phyloP scores from a whole-genome alignment of 1,140 invertebrate species.

The Euwallacea similis region DNA sequence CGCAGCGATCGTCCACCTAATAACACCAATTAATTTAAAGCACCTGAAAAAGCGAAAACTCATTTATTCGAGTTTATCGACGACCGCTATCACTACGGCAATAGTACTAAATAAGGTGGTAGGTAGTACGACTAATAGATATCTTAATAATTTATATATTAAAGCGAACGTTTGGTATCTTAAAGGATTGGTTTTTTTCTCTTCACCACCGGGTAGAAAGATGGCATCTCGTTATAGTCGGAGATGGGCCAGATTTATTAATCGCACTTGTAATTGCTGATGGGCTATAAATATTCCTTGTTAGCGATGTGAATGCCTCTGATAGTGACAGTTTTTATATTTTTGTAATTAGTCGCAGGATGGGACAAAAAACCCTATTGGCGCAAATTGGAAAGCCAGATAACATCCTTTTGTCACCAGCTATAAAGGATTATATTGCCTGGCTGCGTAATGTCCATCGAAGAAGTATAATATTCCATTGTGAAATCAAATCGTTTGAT shows the following conservation, averaged over 20 bases:
- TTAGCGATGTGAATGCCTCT: not conserved
- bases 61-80: conserved; percentile 31
- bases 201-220: not conserved
- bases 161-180: conserved; percentile 5
- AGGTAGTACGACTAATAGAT: conserved; percentile 17
- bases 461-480: too few species aligned
- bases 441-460: too few species aligned
- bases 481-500: too few species aligned
- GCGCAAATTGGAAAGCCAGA: too few species aligned
- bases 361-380: too few species aligned
- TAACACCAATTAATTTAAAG: conserved; percentile 35
- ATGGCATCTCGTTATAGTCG: conserved; percentile 7
- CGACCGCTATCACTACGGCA: conserved; percentile 14
- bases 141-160: conserved; percentile 28
- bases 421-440: too few species aligned
- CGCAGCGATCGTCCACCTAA: conserved; percentile 31
- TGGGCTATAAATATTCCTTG: conserved; percentile 2
- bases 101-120: conserved; percentile 25
- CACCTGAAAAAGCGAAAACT: conserved; percentile 31
- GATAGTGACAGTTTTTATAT: too few species aligned
- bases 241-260: conserved; percentile 12
- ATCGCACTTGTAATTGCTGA: conserved; percentile 4
- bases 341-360: too few species aligned
- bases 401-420: too few species aligned
- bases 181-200: not conserved